Evolutionary conservation across 92 coral and sea anemone genomes (phyloP), one percentile per base, ranked within the genome.

Genomic region (Virgularia gustaviana): DNA sequence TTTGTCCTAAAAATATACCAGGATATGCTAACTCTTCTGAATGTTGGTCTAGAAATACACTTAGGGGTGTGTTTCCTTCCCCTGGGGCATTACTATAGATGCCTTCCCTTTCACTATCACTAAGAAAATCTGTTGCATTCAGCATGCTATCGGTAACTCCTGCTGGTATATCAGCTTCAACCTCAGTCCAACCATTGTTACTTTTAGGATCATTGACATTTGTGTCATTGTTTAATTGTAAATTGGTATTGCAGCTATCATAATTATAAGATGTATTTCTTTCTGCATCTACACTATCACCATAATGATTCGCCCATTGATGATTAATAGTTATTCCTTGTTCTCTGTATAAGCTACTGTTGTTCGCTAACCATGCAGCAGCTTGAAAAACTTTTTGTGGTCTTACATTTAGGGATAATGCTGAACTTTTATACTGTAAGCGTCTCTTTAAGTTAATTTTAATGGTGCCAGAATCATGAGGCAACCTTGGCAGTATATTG

Each of bases 131-230:
- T 5, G 72, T 63, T 15, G 85, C 63, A 16, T 78, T 71, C 33
- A 79, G 71, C 85, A 74, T 64, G 57, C 79, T 81, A 64, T 81
- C 85, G 81, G 79, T 85, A 34, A 63, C 52, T 35, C 70, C 70
- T 35, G 70, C 70, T 36, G 49, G 70, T 63, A 63, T 63, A 20
- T 63, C 70, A 36, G 70, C 53, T 29, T 63, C 53, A 25, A 55
- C 51, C 57, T 72, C 68, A 19, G 30, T 63, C 49, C 49, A 63
- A 0, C 29, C 31, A 4, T 63, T 52, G 1, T 63, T 34, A 19
- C 39, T n/a, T n/a, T n/a, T 27, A 37, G 6, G 10, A 36, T 29
- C 2, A 1, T 18, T 47, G 18, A 15, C 4, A 15, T 47, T 15
- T 47, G 7, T 15, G 55, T 19, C 22, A 15, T 47, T 47, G 15